Evolutionary conservation across 2,888 invertebrate species (phyloP).

Genomic region (Drosophila diplacantha): DNA sequence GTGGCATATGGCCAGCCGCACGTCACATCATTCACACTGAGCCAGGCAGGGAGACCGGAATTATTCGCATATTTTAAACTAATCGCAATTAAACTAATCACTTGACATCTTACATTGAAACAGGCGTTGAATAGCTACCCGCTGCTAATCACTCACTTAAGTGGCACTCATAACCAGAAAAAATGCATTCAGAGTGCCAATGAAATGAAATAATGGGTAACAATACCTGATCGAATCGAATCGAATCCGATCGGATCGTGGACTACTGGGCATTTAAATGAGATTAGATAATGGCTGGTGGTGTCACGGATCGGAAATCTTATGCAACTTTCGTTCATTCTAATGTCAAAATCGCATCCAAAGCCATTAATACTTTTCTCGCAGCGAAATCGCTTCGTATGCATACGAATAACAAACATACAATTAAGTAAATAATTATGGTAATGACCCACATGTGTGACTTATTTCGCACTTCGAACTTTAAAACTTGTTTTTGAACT

Average conservation of each 20-base stretch:
- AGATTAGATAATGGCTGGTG: slow-evolving; percentile 20
- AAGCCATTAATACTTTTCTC: slow-evolving; percentile 14
- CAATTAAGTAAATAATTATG: slow-evolving; percentile 30
- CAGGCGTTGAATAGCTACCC: slow-evolving; percentile 30
- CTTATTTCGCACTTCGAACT: slow-evolving; percentile 10
- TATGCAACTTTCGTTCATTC: slow-evolving; percentile 23
- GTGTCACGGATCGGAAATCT: slow-evolving; percentile 18
- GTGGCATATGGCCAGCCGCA: slow-evolving; percentile 12
- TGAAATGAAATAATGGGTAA: slow-evolving; percentile 30
- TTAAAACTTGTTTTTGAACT: slow-evolving; percentile 7
- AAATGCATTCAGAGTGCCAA: slow-evolving; percentile 27
- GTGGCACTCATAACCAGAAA: slow-evolving; percentile 28
- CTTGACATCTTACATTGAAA: slow-evolving; percentile 43
- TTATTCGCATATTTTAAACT: slow-evolving; percentile 38
- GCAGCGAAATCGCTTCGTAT: neutral
- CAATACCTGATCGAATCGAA: slow-evolving; percentile 1
- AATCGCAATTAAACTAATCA: slow-evolving; percentile 40
- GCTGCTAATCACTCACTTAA: slow-evolving; percentile 38
- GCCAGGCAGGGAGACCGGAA: slow-evolving; percentile 4
- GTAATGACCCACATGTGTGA: slow-evolving; percentile 32
- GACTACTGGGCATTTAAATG: slow-evolving; percentile 24
- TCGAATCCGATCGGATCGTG: slow-evolving; percentile 1
- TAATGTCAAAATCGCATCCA: slow-evolving; percentile 6
- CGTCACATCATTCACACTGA: slow-evolving; percentile 41
- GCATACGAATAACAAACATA: slow-evolving; percentile 6